Base-by-base conservation (phyloP, 92 coral and sea anemone genomes). In the Epizoanthus ramosus region DNA sequence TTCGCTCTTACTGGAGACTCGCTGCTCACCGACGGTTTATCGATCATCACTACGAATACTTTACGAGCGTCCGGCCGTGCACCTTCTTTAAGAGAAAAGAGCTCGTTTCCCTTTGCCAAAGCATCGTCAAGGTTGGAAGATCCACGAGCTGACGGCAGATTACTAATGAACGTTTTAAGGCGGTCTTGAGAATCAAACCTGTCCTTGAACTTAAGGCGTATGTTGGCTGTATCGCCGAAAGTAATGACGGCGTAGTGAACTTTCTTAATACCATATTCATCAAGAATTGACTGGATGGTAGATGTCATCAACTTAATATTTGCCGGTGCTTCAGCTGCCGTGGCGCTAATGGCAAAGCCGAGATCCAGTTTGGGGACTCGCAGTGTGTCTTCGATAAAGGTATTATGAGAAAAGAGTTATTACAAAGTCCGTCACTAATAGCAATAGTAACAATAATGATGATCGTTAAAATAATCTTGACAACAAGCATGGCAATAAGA, bases 31-130 rank as follows among this genome's bases (percentile, higher is more conserved):
- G 91, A 74, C 79, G 65, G 80, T 41, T 81, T 77, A 81, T 95
- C 95, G 15, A 87, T 83, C 89, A 95, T 89, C 1, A 95, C 74
- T 0, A 95, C 94, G 47, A 95, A 73, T 8, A 88, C 90, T 77
- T 92, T 95, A 41, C 85, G 84, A 8, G 98, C 93, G 66, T 86
- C 86, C 12, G 92, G 92, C 31, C 98, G 87, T 9, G 92, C 84
- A 8, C 98, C 98, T 47, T 91, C 86, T 24, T 81, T 52, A 3
- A 77, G 80, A 71, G 89, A 64, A 83, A 95, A 95, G 58, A 91
- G 84, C 81, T 77, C 71, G 31, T 68, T 85, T 21, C 97, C 91
- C 35, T 74, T 65, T 6, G 84, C 61, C 37, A 93, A 85, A 31
- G 89, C 91, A 56, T 75, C 76, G 23, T 70, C 84, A 28, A 90